These are phyloP conservation scores for Propithecus coquereli DNA, from an alignment of 2,113 vertebrate species.

Conservation along the genomic window DNA sequence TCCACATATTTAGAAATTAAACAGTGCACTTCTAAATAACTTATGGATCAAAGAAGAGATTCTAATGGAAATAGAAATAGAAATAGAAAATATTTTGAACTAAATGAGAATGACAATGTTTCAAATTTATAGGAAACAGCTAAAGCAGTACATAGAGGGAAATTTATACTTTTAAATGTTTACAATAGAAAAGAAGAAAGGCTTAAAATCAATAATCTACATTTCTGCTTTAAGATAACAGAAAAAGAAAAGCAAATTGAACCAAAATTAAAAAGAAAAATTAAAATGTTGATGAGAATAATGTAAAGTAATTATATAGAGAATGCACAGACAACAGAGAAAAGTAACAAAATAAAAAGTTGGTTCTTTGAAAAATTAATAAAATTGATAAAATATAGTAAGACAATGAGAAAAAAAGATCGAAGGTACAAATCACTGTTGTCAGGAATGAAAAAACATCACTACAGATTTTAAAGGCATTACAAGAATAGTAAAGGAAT, in stretches of 20 bases:
- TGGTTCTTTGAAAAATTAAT: background rate
- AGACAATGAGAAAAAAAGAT: background rate
- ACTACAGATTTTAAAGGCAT: background rate
- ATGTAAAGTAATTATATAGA: background rate
- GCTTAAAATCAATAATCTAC: background rate
- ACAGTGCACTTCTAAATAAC: background rate
- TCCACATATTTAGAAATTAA: background rate
- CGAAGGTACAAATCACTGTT: background rate
- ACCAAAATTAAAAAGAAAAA: conserved; percentile 23
- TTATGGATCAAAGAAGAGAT: background rate
- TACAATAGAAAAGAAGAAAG: background rate
- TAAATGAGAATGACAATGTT: background rate
- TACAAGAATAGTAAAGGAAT: background rate
- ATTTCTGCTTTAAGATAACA: background rate
- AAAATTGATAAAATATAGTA: background rate
- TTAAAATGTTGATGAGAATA: background rate
- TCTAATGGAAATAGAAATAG: background rate
- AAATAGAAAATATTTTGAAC: conserved; percentile 39
- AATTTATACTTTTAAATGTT: background rate
- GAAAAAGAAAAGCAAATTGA: background rate
- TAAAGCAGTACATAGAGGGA: background rate
- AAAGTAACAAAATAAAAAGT: background rate
- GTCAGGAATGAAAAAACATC: background rate
- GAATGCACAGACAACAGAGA: background rate
- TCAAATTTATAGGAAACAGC: background rate